Conservation (phyloP, 2,888 invertebrate species). For the Glaucopsyche alexis region DNA sequence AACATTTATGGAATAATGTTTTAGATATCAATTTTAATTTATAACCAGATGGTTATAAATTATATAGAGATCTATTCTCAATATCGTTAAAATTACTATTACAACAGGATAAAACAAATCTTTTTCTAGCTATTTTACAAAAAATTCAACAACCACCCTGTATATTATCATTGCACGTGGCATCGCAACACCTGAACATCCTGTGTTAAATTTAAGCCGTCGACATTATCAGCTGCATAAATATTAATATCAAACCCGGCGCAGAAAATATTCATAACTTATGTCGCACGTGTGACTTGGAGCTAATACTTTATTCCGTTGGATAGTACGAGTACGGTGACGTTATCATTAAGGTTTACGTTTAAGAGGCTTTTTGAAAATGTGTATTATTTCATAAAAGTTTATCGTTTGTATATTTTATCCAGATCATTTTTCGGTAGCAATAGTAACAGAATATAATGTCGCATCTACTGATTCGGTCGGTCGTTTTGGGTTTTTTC, state of each 20-base stretch:
- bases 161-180: not conserved
- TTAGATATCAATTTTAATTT: no score
- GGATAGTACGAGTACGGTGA: not conserved
- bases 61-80: no score
- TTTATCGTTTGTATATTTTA: not conserved
- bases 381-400: not conserved
- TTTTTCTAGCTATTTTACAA: not conserved
- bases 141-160: not conserved
- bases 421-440: no score
- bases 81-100: no score
- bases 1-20: no score
- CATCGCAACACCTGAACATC: conserved; percentile 16
- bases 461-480: no score
- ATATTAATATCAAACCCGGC: conserved; percentile 17
- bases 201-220: conserved; percentile 12
- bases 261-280: conserved; percentile 21
- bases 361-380: conserved; percentile 3
- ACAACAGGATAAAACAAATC: no score
- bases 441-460: no score
- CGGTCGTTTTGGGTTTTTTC: no score
- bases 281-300: not conserved
- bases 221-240: conserved; percentile 27
- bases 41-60: no score
- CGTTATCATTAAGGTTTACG: conserved; percentile 4
- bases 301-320: conserved; percentile 15